These are phyloP conservation scores for Sitta carolinensis DNA, from an alignment of 2,797 vertebrate genomes.

Conservation along the genomic window DNA sequence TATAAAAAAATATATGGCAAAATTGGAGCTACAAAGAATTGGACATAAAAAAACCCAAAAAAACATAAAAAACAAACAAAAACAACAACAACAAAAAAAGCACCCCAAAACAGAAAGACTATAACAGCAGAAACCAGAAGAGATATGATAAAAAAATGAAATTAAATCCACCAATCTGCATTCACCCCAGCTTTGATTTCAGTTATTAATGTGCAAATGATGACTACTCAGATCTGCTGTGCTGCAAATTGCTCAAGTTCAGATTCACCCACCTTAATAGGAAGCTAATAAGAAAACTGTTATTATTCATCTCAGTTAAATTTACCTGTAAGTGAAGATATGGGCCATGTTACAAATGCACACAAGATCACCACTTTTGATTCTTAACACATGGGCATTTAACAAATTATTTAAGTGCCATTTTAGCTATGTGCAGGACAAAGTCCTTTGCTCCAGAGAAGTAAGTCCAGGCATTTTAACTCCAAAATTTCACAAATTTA, in stretches of 20 bases:
- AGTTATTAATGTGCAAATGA: background rate
- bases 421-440: background rate
- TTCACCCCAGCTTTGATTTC: background rate
- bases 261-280: background rate
- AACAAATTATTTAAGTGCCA: background rate
- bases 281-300: background rate
- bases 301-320: background rate
- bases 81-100: no score
- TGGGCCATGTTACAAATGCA: background rate
- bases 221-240: background rate
- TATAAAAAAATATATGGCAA: background rate
- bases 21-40: background rate
- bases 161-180: background rate
- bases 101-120: background rate
- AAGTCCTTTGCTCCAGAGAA: background rate
- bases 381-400: background rate
- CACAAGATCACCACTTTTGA: background rate
- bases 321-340: background rate
- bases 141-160: background rate
- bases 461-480: background rate
- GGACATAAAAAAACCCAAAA: no score
- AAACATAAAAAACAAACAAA: no score
- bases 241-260: background rate
- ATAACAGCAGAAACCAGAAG: background rate
- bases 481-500: background rate